A percentile compares a stretch with the other conserved stretches of the same genome.
These are phyloP conservation scores for Phoeniculus purpureus DNA, from an alignment of 2,797 vertebrate genomes.

Conservation along the genomic window DNA sequence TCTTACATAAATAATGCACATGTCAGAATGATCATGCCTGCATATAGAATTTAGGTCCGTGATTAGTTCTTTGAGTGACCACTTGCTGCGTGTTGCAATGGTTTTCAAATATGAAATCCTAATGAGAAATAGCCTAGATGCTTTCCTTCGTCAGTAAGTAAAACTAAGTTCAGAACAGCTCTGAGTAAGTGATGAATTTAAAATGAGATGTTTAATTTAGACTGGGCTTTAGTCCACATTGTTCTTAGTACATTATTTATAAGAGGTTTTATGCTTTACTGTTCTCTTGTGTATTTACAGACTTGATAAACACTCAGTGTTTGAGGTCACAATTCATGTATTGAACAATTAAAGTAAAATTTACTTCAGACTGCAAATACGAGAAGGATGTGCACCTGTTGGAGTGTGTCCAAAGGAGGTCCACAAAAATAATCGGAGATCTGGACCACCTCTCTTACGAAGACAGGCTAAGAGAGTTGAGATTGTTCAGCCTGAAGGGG, in stretches of 20 bases:
- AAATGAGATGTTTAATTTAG: slow-evolving; percentile 27
- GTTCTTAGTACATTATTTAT: not conserved
- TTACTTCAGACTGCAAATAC: not conserved
- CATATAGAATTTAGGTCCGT: not conserved
- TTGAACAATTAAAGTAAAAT: not conserved
- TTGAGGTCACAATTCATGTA: not conserved
- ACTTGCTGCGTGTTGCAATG: not conserved
- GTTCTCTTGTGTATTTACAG: not conserved
- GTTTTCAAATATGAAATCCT: not conserved
- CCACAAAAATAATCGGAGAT: no score
- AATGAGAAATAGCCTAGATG: not conserved
- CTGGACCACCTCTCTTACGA: no score
- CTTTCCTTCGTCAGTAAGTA: not conserved
- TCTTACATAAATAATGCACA: not conserved
- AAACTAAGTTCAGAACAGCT: not conserved
- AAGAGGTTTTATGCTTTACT: slow-evolving; percentile 10
- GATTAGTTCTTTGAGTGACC: not conserved
- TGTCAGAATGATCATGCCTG: not conserved
- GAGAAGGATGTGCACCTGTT: no score
- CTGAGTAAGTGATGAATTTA: not conserved
- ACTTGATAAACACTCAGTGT: not conserved
- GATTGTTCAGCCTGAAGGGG: no score
- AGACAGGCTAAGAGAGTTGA: no score
- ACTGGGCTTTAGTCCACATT: not conserved
- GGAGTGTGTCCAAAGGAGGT: no score